phyloP scores from a whole-genome alignment of 2,113 vertebrate genomes.

The Heptranchias perlo region DNA sequence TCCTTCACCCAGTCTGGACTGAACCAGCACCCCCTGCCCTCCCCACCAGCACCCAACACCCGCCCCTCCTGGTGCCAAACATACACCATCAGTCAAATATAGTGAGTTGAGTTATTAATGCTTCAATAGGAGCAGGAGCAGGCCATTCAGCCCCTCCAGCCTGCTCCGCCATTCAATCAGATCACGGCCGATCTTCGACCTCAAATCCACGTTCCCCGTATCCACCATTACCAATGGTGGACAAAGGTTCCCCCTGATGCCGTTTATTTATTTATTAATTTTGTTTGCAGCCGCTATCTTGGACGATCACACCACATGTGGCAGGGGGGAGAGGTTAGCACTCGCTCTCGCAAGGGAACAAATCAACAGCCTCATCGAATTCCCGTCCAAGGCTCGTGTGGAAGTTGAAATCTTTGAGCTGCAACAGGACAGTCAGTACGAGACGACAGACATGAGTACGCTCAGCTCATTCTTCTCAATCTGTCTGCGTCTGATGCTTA shows the following conservation, averaged over 20 bases:
- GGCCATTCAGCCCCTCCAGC: too few species aligned
- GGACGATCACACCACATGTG: constrained; percentile 73
- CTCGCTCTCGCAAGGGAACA: constrained; percentile 78
- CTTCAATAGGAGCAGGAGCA: too few species aligned
- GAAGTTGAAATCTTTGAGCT: constrained; percentile 85
- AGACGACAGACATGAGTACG: constrained; percentile 86
- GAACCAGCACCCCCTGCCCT: too few species aligned
- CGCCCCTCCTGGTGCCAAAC: too few species aligned
- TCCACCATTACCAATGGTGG: too few species aligned
- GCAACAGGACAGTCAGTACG: constrained; percentile 80
- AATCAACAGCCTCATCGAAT: constrained; percentile 75
- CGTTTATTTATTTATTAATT: constrained; percentile 33
- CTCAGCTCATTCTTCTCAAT: constrained; percentile 34
- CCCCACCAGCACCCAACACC: too few species aligned
- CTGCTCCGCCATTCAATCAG: too few species aligned
- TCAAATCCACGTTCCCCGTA: too few species aligned
- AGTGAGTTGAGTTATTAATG: too few species aligned
- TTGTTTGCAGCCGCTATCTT: constrained; percentile 50
- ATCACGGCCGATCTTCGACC: too few species aligned
- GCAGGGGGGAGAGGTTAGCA: constrained; percentile 75
- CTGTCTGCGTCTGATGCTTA: background rate
- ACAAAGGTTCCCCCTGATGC: background rate
- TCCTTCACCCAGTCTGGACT: too few species aligned
- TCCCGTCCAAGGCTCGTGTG: constrained; percentile 68
- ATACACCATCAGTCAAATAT: too few species aligned